These are phyloP conservation scores for Nemotelus nigrinus DNA, from an alignment of 2,888 invertebrate genomes.

Conservation along the genomic window DNA sequence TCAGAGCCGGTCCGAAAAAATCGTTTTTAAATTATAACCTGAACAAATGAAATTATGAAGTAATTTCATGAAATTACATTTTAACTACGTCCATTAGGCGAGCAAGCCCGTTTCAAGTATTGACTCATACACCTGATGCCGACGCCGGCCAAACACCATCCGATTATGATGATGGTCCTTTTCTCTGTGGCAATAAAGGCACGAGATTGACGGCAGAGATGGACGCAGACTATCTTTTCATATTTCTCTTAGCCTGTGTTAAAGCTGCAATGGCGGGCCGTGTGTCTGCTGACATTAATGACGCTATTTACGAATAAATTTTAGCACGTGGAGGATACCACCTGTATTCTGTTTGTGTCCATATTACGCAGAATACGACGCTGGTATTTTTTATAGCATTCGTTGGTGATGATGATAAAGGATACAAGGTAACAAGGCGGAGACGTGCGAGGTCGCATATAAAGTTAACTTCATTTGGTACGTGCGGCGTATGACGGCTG, in stretches of 20 bases:
- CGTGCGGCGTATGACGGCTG: no score
- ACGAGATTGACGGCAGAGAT: no score
- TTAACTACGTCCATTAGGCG: constrained; percentile 30
- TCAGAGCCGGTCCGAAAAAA: no score
- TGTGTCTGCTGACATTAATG: constrained; percentile 32
- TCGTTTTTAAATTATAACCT: not conserved
- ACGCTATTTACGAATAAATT: constrained; percentile 17
- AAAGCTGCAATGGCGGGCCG: constrained; percentile 8
- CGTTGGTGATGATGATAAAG: no score
- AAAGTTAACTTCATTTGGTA: no score
- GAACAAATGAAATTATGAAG: constrained; percentile 4
- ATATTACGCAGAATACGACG: constrained; percentile 9
- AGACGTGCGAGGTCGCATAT: no score
- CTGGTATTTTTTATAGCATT: not conserved
- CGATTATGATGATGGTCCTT: not conserved
- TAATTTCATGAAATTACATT: constrained; percentile 29
- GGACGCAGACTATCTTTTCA: not conserved
- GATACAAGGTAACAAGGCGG: no score
- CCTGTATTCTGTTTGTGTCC: not conserved
- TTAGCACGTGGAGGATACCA: not conserved
- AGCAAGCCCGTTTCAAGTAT: constrained; percentile 20
- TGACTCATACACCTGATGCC: constrained; percentile 34
- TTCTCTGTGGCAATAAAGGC: no score
- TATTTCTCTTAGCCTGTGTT: not conserved
- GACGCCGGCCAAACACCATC: constrained; percentile 13